A percentile compares a stretch with the other conserved stretches of the same genome.
These are phyloP conservation scores for Acholoe squamosa DNA, from an alignment of 2,888 invertebrate species.

Conservation along the genomic window DNA sequence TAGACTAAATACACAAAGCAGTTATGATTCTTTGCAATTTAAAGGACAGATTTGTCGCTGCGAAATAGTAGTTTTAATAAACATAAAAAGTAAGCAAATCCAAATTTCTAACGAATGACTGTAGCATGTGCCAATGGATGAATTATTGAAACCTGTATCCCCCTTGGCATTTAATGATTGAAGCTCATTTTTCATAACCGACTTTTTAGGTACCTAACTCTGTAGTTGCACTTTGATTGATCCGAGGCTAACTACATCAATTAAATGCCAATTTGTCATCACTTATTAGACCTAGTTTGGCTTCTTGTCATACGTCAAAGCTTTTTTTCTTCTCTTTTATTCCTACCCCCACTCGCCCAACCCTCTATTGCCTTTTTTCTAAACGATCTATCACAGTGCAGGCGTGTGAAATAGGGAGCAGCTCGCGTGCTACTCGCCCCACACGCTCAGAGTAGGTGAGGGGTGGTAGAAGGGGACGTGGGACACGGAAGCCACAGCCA, in stretches of 20 bases:
- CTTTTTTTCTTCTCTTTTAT: not conserved
- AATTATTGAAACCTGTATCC: not conserved
- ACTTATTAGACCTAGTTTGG: slow-evolving; percentile 4
- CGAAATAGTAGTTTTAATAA: no score
- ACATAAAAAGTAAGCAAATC: no score
- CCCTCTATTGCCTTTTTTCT: no score
- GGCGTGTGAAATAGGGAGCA: not conserved
- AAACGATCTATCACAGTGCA: not conserved
- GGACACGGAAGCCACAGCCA: not conserved
- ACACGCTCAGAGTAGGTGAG: not conserved
- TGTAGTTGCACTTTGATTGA: not conserved
- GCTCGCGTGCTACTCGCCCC: not conserved
- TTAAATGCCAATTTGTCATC: slow-evolving; percentile 46
- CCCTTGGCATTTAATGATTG: slow-evolving; percentile 8
- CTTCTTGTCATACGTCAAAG: slow-evolving; percentile 4
- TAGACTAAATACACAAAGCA: no score
- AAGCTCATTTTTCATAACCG: slow-evolving; percentile 10
- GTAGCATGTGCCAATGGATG: not conserved
- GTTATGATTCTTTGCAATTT: no score
- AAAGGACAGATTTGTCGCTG: no score
- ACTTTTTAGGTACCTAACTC: not conserved
- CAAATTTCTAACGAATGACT: no score
- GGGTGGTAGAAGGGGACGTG: not conserved
- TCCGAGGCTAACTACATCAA: not conserved
- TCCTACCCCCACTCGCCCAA: no score